Conservation (phyloP, 2,888 invertebrate genomes). For the Limnephilus marmoratus region DNA sequence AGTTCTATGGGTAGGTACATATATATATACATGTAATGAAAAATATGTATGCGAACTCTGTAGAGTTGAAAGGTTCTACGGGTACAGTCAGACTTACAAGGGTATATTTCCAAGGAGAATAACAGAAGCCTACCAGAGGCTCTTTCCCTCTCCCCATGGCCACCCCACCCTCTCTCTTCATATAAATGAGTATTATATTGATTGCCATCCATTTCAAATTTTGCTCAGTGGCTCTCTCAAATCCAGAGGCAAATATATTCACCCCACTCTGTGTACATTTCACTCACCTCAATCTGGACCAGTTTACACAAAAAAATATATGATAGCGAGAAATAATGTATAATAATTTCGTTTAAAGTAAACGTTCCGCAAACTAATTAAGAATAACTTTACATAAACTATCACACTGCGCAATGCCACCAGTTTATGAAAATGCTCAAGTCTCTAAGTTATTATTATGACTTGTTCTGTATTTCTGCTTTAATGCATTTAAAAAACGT, state of each 20-base stretch:
- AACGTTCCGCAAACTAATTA: too few relatives aligned
- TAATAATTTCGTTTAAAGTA: too few relatives aligned
- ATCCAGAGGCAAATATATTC: background rate
- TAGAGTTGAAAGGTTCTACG: background rate
- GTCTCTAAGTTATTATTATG: too few relatives aligned
- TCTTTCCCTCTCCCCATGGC: background rate
- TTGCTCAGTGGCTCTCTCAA: background rate
- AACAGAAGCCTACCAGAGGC: background rate
- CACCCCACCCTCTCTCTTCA: background rate
- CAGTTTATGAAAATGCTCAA: too few relatives aligned
- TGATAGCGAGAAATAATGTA: background rate
- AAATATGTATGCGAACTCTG: background rate
- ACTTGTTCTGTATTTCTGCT: too few relatives aligned
- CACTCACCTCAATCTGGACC: background rate
- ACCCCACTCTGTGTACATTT: background rate
- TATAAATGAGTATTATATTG: background rate
- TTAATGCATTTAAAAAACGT: too few relatives aligned
- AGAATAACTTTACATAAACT: too few relatives aligned
- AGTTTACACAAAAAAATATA: background rate
- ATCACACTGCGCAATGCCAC: too few relatives aligned
- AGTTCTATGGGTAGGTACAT: too few relatives aligned
- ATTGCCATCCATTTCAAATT: background rate
- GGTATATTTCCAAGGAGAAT: background rate
- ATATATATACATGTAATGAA: too few relatives aligned
- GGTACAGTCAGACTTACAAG: background rate